A percentile compares a stretch with the other conserved stretches of the same genome.
Evolutionary conservation across 2,888 invertebrate genomes (phyloP).

Genomic region (Mamestra brassicae): DNA sequence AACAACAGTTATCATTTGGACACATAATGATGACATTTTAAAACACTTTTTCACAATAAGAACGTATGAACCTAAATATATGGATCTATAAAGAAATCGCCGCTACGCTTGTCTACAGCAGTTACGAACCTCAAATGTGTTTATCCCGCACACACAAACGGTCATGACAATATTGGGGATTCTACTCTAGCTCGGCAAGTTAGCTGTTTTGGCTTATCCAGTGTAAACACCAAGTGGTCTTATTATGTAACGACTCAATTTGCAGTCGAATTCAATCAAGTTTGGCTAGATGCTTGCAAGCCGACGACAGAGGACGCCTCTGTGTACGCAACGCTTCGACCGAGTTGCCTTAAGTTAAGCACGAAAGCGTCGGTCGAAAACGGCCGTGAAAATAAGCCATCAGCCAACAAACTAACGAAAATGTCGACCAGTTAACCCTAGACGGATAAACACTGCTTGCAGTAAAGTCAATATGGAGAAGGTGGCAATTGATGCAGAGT

Average conservation of each 20-base stretch:
- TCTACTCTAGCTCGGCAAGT: not conserved
- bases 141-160: not conserved
- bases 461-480: too few relatives aligned
- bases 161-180: not conserved
- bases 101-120: too few relatives aligned
- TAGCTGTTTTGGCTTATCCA: not conserved
- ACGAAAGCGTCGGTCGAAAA: not conserved
- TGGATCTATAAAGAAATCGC: not conserved
- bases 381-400: not conserved
- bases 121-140: not conserved
- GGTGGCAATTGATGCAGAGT: not conserved
- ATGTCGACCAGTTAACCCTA: not conserved
- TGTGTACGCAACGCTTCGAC: not conserved
- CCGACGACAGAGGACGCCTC: too few relatives aligned
- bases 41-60: not conserved
- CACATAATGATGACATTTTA: conserved; percentile 16
- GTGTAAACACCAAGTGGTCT: not conserved
- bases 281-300: not conserved
- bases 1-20: conserved; percentile 10
- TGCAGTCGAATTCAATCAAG: not conserved
- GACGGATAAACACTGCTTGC: too few relatives aligned
- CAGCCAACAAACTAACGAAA: too few relatives aligned
- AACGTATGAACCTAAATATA: not conserved
- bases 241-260: not conserved
- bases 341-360: not conserved